These are phyloP conservation scores for Dicaeum eximium DNA, from an alignment of 2,113 vertebrate species.

Conservation along the genomic window DNA sequence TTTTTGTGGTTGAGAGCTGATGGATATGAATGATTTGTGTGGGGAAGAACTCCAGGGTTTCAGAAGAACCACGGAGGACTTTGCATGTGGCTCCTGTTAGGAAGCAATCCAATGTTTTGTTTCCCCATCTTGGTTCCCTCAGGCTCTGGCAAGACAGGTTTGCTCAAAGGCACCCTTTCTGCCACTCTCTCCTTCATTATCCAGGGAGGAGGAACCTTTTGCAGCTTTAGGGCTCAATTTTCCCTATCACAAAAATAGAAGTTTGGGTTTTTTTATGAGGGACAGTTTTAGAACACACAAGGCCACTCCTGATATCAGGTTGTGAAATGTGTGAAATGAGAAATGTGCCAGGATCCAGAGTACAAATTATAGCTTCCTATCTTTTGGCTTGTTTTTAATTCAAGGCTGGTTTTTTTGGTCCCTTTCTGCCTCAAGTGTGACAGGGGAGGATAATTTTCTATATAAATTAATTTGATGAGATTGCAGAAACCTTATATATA, in stretches of 20 bases:
- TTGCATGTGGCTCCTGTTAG: neutral
- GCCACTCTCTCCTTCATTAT: neutral
- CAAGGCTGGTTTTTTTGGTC: neutral
- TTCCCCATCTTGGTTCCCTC: neutral
- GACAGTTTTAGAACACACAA: neutral
- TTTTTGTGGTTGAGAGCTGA: neutral
- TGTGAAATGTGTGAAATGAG: neutral
- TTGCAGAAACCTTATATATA: neutral
- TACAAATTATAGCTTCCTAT: neutral
- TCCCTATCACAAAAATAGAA: neutral
- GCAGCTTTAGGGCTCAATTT: neutral
- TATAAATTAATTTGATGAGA: neutral
- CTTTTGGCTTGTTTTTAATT: neutral
- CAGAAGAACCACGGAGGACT: neutral
- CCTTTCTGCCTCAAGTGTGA: neutral
- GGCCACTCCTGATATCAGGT: neutral
- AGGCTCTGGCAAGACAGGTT: neutral
- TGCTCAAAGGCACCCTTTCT: neutral
- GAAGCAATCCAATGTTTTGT: neutral
- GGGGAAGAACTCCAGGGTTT: neutral
- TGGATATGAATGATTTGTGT: neutral
- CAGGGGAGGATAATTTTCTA: neutral
- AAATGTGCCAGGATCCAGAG: neutral
- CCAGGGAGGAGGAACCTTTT: neutral
- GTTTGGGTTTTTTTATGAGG: neutral